A percentile compares a stretch with the other conserved stretches of the same genome.
Evolutionary conservation across 2,888 invertebrate species (phyloP).

Genomic region (Cosmia pyralina): DNA sequence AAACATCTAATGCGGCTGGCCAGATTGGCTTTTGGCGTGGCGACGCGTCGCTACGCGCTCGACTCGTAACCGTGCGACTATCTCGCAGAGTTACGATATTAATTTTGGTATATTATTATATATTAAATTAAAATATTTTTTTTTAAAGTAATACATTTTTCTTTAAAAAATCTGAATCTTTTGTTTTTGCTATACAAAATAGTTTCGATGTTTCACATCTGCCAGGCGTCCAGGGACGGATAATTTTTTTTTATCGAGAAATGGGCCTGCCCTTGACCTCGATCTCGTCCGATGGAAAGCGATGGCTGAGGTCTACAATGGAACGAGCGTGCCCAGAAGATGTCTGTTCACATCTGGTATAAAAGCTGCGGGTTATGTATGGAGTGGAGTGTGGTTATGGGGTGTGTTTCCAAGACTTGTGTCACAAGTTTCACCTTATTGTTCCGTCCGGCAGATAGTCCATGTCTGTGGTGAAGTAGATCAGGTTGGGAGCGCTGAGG

Average conservation of each 20-base stretch:
- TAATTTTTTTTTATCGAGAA: not conserved
- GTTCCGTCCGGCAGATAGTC: slow-evolving; percentile 86
- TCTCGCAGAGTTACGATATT: too few relatives aligned
- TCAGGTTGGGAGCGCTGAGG: slow-evolving; percentile 95
- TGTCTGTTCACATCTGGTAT: not conserved
- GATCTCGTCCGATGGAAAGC: too few relatives aligned
- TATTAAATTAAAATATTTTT: too few relatives aligned
- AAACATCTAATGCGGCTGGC: too few relatives aligned
- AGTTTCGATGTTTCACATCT: too few relatives aligned
- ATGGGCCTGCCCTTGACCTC: not conserved
- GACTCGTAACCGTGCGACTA: too few relatives aligned
- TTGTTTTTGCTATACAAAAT: too few relatives aligned
- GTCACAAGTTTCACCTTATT: slow-evolving; percentile 71
- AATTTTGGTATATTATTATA: too few relatives aligned
- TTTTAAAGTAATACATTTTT: not conserved
- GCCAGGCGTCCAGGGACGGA: too few relatives aligned
- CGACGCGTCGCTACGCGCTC: too few relatives aligned
- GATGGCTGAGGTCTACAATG: too few relatives aligned
- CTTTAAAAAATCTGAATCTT: not conserved
- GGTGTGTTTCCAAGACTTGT: not conserved
- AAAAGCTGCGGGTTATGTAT: not conserved
- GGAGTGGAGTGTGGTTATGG: not conserved
- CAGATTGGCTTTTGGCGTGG: too few relatives aligned
- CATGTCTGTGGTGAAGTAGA: slow-evolving; percentile 94
- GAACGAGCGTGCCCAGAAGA: not conserved